Base-by-base conservation (phyloP, 1,140 invertebrate species). In the Nymphalis io region DNA sequence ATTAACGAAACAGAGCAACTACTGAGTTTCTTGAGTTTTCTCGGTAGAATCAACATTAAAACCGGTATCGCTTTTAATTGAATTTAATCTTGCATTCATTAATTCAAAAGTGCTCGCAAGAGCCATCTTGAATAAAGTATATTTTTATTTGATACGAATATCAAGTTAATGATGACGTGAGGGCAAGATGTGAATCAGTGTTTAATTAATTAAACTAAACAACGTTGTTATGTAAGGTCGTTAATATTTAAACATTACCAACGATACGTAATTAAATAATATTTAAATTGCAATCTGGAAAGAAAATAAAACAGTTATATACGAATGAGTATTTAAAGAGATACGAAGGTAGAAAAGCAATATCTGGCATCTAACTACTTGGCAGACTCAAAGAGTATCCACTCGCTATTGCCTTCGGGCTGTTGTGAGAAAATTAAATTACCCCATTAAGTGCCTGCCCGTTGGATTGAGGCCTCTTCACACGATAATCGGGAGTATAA, bases 401-500 rank as follows among this genome's bases (percentile, higher is more conserved):
- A 70, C 59, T 72, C 51, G 64, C 65, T 75, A 77, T 80, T 77
- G 75, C 79, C 70, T 78, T 74, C 72, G 76, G 78, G 79, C 72
- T 72, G 79, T 78, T 79, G 69, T 72, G 82, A 81, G 79, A 84
- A 82, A 82, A 82, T 82, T 82, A 82, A 82, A 82, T 84, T 84
- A 80, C 74, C 70, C 75, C 76, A 82, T 84, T 84, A 82, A 76
- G 73, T 78, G 81, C 75, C 71, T 72, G 73, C 67, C 67, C 68
- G 66, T 62, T 65, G 70, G 42, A 27, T 72, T 59, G 73, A 62
- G 46, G 57, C 23, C 38, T 48, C 51, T 74, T 74, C 76, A 76
- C 62, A 72, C 51, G 44, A 53, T 39, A 27, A 58, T 11, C 39
- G 38, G 15, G n/a, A 33, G 64, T 23, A 23, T 55, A 27, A 55